These are phyloP conservation scores for Nannobrachium achirus DNA, from an alignment of 2,113 vertebrate genomes.

Conservation along the genomic window DNA sequence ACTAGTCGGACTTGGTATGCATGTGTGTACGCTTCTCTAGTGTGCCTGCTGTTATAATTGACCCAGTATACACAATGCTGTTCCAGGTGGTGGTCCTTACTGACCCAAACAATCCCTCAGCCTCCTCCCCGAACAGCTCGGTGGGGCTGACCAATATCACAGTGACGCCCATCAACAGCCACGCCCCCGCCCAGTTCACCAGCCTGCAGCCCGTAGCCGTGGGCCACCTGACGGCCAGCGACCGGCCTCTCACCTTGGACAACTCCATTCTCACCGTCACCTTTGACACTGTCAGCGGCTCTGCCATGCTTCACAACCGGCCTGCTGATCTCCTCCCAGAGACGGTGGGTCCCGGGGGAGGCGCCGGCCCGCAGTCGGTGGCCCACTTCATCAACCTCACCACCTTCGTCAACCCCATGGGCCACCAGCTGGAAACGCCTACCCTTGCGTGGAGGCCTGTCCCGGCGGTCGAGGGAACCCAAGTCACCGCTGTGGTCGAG, in stretches of 20 bases:
- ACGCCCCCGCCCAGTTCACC: constrained; percentile 89
- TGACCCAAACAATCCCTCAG: constrained; percentile 78
- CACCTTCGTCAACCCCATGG: constrained; percentile 94
- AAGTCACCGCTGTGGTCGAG: constrained; percentile 50
- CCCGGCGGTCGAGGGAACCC: constrained; percentile 73
- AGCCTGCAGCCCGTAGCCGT: constrained; percentile 93
- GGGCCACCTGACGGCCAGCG: constrained; percentile 84
- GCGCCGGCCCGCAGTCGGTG: constrained; percentile 82
- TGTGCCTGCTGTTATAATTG: background rate
- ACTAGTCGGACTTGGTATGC: too few species aligned
- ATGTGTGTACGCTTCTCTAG: background rate
- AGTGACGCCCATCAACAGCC: constrained; percentile 88
- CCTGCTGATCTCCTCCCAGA: constrained; percentile 86
- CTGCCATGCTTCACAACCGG: constrained; percentile 91
- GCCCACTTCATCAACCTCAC: constrained; percentile 97
- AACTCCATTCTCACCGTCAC: constrained; percentile 97
- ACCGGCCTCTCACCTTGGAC: constrained; percentile 92
- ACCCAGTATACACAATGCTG: background rate
- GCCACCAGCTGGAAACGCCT: constrained; percentile 87
- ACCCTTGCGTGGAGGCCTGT: constrained; percentile 90
- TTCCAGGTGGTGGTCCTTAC: constrained; percentile 94
- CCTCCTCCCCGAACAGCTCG: constrained; percentile 82
- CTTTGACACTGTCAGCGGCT: constrained; percentile 92
- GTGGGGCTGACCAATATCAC: constrained; percentile 93
- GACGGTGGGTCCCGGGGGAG: constrained; percentile 45